phyloP scores from a whole-genome alignment of 2,113 vertebrate species.

The Chamaea fasciata region DNA sequence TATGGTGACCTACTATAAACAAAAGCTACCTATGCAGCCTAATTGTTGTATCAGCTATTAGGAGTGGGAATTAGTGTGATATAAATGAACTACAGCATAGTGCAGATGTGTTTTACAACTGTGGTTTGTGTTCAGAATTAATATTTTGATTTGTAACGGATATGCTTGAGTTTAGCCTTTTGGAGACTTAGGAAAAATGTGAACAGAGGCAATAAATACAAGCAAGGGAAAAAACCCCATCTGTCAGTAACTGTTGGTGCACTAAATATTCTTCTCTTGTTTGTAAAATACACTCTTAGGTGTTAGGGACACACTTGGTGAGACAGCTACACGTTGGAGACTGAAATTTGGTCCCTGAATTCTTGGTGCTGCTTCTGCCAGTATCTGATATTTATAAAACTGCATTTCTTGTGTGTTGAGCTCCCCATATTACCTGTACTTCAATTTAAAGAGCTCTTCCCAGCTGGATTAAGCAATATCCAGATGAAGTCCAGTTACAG shows the following conservation, averaged over 20 bases:
- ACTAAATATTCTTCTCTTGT: neutral
- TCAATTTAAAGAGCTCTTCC: neutral
- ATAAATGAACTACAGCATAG: neutral
- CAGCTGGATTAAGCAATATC: neutral
- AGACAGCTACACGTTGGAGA: neutral
- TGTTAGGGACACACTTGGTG: neutral
- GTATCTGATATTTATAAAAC: neutral
- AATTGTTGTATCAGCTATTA: neutral
- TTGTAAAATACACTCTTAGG: neutral
- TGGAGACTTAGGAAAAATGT: neutral
- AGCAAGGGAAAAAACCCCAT: neutral
- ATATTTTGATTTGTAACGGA: neutral
- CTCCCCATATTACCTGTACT: neutral
- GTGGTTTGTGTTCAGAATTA: neutral
- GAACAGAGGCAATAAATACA: neutral
- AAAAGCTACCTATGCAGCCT: neutral
- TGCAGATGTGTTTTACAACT: neutral
- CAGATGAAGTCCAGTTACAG: neutral
- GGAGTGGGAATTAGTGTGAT: neutral
- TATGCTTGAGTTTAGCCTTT: neutral
- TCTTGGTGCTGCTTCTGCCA: neutral
- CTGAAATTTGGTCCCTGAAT: neutral
- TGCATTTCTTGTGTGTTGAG: neutral
- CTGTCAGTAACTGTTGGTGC: neutral
- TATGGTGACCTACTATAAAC: neutral